Base-by-base conservation (phyloP, 1,140 invertebrate genomes). In the Cylas formicarius region DNA sequence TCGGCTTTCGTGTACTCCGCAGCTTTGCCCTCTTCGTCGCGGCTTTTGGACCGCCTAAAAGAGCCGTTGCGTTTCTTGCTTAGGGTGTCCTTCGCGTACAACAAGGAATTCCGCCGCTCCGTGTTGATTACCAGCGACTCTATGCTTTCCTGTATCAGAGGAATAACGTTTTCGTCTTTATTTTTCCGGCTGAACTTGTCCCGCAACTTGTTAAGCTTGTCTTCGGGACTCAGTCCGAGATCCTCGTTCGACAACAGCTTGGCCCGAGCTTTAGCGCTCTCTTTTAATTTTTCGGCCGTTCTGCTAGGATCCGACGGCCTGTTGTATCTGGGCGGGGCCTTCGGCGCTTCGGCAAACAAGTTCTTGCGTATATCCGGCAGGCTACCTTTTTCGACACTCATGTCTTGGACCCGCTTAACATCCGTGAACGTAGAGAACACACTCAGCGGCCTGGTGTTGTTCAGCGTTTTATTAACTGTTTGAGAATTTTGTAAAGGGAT, bases 201-300 rank as follows among this genome's bases (percentile, higher is more conserved):
- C 31, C 48, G 41, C 27, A 55, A 65, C 61, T 52, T 68, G 46
- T 32, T 69, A 36, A 82, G 71, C 54, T 77, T 78, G 44, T 84
- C 77, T 50, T 82, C 79, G 1, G 82, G 81, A 61, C 80, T 85
- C 0, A 86, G 65, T 8, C 58, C 60, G 5, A 60, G 35, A 23
- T 60, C 57, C 46, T 80, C 74, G 57, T 86, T 82, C 26, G 77
- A 82, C 55, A 81, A 81, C 2, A 84, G 62, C 36, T 77, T 72
- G 1, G 79, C 82, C 22, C 82, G 67, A 19, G 78, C 77, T 31
- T 81, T 64, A 0, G 82, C 82, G 52, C 81, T 78, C 52, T 78
- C 71, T 24, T 78, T 74, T 13, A 78, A 67, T 57, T 80, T 75
- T 36, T 81, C 77, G 3, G 73, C 70, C 1, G 71, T 70, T 34